These are phyloP conservation scores for Bufotes viridis DNA, from an alignment of 2,797 vertebrate species.

Conservation along the genomic window DNA sequence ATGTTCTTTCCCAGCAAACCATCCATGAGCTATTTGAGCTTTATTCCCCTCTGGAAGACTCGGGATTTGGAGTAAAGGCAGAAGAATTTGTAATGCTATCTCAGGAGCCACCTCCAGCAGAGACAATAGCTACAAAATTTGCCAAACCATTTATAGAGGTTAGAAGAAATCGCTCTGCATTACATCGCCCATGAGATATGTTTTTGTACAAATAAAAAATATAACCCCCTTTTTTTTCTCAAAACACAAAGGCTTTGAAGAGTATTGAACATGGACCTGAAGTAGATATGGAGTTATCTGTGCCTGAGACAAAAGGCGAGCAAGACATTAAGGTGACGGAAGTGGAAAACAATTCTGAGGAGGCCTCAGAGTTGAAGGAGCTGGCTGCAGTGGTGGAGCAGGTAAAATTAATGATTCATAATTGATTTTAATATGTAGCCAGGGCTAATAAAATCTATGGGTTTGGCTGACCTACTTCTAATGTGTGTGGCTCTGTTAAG, in stretches of 20 bases:
- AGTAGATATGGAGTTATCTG: conserved; percentile 60
- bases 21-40: conserved; percentile 88
- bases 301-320: conserved; percentile 56
- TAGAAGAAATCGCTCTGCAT: neutral
- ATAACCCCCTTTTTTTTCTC: neutral
- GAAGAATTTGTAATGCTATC: conserved; percentile 87
- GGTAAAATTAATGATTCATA: conserved; percentile 69
- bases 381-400: conserved; percentile 88
- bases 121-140: conserved; percentile 82
- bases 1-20: conserved; percentile 73
- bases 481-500: neutral
- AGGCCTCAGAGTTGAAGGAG: conserved; percentile 82
- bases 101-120: conserved; percentile 82
- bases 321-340: conserved; percentile 64
- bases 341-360: conserved; percentile 70
- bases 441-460: no score
- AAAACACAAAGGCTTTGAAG: conserved; percentile 81
- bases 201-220: neutral
- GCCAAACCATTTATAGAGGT: conserved; percentile 82
- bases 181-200: neutral
- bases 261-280: conserved; percentile 82
- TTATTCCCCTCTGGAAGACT: conserved; percentile 68
- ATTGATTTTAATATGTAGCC: neutral
- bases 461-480: no score
- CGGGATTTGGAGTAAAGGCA: conserved; percentile 81